A percentile compares a stretch with the other conserved stretches of the same genome.
Conservation (phyloP, 2,797 vertebrate genomes). For the Vultur gryphus region DNA sequence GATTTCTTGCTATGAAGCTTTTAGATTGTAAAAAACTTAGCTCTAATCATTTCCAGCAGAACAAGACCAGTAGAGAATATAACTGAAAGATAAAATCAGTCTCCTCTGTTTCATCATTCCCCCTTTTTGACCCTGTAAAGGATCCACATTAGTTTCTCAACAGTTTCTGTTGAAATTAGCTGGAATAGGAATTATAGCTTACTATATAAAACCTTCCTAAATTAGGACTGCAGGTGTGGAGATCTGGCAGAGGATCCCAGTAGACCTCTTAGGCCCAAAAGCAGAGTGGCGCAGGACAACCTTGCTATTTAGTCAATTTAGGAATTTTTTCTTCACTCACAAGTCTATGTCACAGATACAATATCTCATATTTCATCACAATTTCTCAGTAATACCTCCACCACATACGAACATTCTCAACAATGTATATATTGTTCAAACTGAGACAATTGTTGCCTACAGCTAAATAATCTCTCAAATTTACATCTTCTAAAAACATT, state of each 20-base stretch:
- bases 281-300: background rate
- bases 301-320: background rate
- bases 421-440: background rate
- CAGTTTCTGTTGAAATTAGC: background rate
- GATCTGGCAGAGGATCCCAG: background rate
- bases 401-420: background rate
- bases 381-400: background rate
- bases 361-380: background rate
- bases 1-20: background rate
- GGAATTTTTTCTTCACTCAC: background rate
- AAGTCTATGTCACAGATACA: background rate
- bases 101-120: background rate
- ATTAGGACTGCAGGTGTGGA: background rate
- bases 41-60: background rate
- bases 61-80: background rate
- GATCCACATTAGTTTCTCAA: background rate
- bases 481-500: background rate
- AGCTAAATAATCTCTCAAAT: background rate
- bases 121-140: background rate
- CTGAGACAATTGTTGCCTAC: background rate
- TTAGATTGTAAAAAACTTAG: background rate
- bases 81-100: background rate
- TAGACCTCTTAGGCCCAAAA: background rate
- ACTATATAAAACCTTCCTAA: background rate
- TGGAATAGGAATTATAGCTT: background rate